Evolutionary conservation across 2,888 invertebrate genomes (phyloP), one percentile per base, ranked within the genome.

Genomic region (Caenorhabditis sulstoni): DNA sequence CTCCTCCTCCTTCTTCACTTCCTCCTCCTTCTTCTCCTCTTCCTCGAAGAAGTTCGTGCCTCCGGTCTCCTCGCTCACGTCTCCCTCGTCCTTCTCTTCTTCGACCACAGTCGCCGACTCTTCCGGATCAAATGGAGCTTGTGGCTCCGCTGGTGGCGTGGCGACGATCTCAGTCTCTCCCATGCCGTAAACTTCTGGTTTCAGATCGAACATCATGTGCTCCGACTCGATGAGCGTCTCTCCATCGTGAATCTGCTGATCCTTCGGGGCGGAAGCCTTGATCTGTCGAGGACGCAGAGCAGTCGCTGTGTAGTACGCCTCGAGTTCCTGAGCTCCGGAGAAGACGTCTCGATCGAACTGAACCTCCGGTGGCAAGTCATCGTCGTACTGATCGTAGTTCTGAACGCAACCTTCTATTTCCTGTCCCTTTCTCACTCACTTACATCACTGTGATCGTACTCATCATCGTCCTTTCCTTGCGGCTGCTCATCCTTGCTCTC

Each of bases 281-380:
- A 87, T 70, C 47, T 88, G 88, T 41, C 86, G 80, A 35, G 84
- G 67, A 11, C 87, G 79, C n/a, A 68, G 65, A 14, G 86, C 82
- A 22, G 75, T 79, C 61, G 86, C 82, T 1, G 79, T 83, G 71
- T 84, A 84, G 50, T 78, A 86, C 61, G 86, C 66, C 14, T 83
- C 78, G 22, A 86, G 80, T 23, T 73, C 53, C 37, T 82, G 81
- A 9, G 87, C 87, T 20, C 84, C 86, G 22, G 73, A 79, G 62
- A 88, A 88, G 9, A 87, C 86, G 41, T 87, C 87, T 4, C 87
- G 75, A 35, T 88, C 88, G 64, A 89, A 89, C 57, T 85, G 82
- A 37, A 89, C 85, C 64, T 87, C 87, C n/a, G 88, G 89, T 9
- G 87, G 85, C 44, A 86, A 41, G 23, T 82, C 82, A 39, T 87